A percentile compares a stretch with the other conserved stretches of the same genome.
phyloP scores from a whole-genome alignment of 1,140 invertebrate species.

The Macrostomum lignano region DNA sequence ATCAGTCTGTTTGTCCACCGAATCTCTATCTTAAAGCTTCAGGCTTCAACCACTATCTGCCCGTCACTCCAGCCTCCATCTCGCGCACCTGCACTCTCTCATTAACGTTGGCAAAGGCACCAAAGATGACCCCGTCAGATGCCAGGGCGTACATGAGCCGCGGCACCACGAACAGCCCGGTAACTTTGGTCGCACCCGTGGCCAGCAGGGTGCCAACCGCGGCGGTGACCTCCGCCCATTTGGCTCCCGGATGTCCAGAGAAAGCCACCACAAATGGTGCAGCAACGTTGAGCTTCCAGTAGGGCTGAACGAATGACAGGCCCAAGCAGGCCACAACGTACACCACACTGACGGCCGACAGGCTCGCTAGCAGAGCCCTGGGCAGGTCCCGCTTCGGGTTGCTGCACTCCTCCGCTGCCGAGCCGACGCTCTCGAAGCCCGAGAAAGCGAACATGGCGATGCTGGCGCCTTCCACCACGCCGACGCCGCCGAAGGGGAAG shows the following conservation, averaged over 20 bases:
- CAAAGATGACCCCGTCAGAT: slow-evolving; percentile 9
- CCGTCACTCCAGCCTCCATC: too few species aligned
- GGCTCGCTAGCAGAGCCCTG: slow-evolving; percentile 44
- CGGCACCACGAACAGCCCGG: slow-evolving; percentile 7
- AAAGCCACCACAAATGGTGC: slow-evolving; percentile 9
- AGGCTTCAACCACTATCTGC: too few species aligned
- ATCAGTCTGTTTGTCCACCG: too few species aligned
- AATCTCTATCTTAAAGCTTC: too few species aligned
- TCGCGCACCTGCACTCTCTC: too few species aligned
- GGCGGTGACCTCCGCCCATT: slow-evolving; percentile 7
- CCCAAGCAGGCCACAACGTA: slow-evolving; percentile 51
- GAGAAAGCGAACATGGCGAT: slow-evolving; percentile 17
- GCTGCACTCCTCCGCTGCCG: slow-evolving; percentile 55
- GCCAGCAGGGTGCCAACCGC: slow-evolving; percentile 8
- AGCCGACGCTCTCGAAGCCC: slow-evolving; percentile 39
- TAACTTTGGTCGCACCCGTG: slow-evolving; percentile 41
- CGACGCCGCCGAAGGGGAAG: slow-evolving; percentile 12
- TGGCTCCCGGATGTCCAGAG: neutral
- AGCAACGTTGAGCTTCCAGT: slow-evolving; percentile 13
- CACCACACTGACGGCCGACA: slow-evolving; percentile 43
- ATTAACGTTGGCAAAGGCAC: slow-evolving; percentile 7
- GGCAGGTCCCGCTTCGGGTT: slow-evolving; percentile 48
- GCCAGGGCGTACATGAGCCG: slow-evolving; percentile 9
- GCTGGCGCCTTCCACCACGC: slow-evolving; percentile 12
- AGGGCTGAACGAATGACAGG: slow-evolving; percentile 54